Base-by-base conservation (phyloP, 2,797 vertebrate species). In the Telmatherina bonti region DNA sequence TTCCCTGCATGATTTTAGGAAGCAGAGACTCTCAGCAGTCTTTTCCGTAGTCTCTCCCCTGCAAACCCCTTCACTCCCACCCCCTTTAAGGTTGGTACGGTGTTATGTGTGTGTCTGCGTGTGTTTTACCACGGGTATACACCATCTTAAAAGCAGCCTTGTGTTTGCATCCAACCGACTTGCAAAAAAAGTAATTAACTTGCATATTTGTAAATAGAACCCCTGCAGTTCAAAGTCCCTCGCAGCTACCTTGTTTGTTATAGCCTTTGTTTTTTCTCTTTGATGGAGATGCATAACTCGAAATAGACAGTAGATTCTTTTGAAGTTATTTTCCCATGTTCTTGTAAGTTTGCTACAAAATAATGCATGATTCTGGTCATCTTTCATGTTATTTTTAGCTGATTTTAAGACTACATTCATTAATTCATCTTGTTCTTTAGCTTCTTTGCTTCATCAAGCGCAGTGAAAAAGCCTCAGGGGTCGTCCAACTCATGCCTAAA, bases 41-140 rank as follows among this genome's bases (percentile, higher is more conserved):
- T 94, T 92, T 90, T 92, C 89, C 94, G 94, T 93, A 93, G 85
- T 92, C 93, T 95, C 89, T 96, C 95, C 93, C 95, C 94, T 92
- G 93, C 94, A 94, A 96, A 96, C 92, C 95, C 96, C 86, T 97
- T 96, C 96, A 95, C 93, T 89, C 96, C 96, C 86, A 96, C 93
- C 85, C 96, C 96, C 11, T 98, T 97, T 94, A 98, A 98, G 96
- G 96, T 97, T 95, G 91, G 96, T 96, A 86, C 27, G 65, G 51
- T 43, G 24, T 53, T 53, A 51, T 70, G 33, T 71, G 65, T 74
- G 45, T 45, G 62, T 74, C 56, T 60, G 51, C 66, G 56, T 67
- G 41, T 45, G 61, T 73, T 55, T 65, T 61, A 71, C 76, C 71
- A 52, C 55, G 66, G 45, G 45, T 72, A 3, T 65, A 62, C 68